These are phyloP conservation scores for Sakesphorus luctuosus DNA, from an alignment of 2,113 vertebrate genomes.

Conservation along the genomic window DNA sequence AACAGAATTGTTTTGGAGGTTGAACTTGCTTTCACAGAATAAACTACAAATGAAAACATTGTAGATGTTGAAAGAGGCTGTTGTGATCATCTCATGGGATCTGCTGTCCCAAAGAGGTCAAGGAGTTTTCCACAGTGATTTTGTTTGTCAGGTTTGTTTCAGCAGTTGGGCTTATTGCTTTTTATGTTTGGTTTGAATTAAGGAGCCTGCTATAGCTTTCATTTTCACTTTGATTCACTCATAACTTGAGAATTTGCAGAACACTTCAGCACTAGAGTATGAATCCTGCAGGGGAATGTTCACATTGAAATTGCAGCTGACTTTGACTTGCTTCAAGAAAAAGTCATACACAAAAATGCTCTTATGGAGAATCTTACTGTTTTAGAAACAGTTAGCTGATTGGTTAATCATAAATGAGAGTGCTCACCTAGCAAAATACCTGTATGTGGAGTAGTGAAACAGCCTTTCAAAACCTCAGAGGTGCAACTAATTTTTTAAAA, in stretches of 20 bases:
- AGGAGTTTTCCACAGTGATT: not conserved
- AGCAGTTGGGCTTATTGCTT: not conserved
- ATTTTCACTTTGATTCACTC: conserved; percentile 14
- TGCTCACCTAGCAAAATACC: not conserved
- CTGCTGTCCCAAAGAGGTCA: not conserved
- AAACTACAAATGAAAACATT: not conserved
- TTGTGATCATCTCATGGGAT: not conserved
- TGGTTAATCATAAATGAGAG: not conserved
- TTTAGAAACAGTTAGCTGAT: not conserved
- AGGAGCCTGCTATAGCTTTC: not conserved
- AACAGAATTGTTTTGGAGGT: not conserved
- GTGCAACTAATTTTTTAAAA: not conserved
- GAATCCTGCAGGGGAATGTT: not conserved
- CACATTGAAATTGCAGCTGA: not conserved
- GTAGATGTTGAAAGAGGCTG: not conserved
- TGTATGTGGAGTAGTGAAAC: not conserved
- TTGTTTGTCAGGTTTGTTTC: not conserved
- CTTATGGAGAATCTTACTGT: not conserved
- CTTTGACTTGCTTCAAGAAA: not conserved
- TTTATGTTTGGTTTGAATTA: not conserved
- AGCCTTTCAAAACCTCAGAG: not conserved
- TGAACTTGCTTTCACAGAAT: not conserved
- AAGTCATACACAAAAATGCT: not conserved
- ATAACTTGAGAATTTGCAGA: not conserved
- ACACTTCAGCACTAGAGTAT: not conserved